phyloP scores from a whole-genome alignment of 64 coral and sea anemone genomes.

The Hydrozoanthus tunicans region DNA sequence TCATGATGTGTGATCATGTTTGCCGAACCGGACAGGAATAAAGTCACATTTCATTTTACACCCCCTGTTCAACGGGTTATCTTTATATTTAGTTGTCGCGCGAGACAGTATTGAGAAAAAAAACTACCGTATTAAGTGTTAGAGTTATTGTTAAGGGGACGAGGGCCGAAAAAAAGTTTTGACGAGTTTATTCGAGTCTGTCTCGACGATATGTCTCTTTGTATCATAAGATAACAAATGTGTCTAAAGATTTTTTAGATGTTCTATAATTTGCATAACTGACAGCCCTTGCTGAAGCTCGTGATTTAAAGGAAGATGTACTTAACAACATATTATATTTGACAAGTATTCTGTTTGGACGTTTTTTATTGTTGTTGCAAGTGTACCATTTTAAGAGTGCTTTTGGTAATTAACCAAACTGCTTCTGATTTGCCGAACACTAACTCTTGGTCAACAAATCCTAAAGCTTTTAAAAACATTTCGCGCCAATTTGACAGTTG shows the following conservation, averaged over 20 bases:
- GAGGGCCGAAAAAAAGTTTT: neutral
- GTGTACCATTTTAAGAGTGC: constrained; percentile 63
- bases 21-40: neutral
- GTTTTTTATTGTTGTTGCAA: constrained; percentile 66
- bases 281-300: constrained; percentile 24
- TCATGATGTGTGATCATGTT: too few relatives aligned
- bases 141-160: neutral
- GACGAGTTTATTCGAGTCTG: constrained; percentile 5
- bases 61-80: neutral
- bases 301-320: constrained; percentile 18
- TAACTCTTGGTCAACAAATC: constrained; percentile 68
- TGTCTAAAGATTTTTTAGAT: constrained; percentile 13
- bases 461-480: constrained; percentile 91
- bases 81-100: neutral
- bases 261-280: constrained; percentile 49
- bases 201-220: constrained; percentile 18
- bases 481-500: constrained; percentile 72
- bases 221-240: constrained; percentile 36
- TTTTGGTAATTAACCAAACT: constrained; percentile 68
- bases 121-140: neutral
- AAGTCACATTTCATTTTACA: neutral
- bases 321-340: constrained; percentile 32
- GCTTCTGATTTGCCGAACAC: constrained; percentile 72
- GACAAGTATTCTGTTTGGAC: constrained; percentile 62
- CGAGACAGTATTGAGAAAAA: neutral